Percentiles rank a stretch among this genome's conserved stretches.
These are phyloP conservation scores for Teleopsis dalmanni DNA, from an alignment of 1,140 invertebrate species.

Conservation along the genomic window DNA sequence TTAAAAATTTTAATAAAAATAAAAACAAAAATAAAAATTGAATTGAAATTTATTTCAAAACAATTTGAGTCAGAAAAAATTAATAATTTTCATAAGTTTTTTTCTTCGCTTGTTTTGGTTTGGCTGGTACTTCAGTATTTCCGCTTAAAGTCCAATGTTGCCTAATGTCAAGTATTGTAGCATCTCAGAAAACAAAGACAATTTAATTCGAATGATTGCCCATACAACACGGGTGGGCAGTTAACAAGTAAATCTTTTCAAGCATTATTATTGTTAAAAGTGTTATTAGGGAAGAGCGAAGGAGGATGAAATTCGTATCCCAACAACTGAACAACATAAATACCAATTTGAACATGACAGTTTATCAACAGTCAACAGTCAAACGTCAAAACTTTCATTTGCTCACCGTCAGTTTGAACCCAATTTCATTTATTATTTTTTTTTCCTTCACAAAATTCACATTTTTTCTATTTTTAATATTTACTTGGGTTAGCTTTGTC, in stretches of 20 bases:
- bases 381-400: constrained; percentile 9
- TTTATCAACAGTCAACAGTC: constrained; percentile 3
- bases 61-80: too few species aligned
- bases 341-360: constrained; percentile 6
- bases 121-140: too few species aligned
- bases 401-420: too few species aligned
- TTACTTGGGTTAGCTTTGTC: constrained; percentile 13
- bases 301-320: not conserved
- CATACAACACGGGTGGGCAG: constrained; percentile 8
- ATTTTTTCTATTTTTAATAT: not conserved
- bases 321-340: constrained; percentile 2
- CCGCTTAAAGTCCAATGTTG: too few species aligned
- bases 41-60: too few species aligned
- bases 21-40: too few species aligned
- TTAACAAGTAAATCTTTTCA: not conserved
- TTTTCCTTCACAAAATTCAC: not conserved
- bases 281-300: not conserved
- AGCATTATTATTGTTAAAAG: not conserved
- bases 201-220: too few species aligned
- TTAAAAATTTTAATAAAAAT: too few species aligned
- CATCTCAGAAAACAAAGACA: too few species aligned
- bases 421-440: constrained; percentile 25
- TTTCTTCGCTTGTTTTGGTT: too few species aligned
- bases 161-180: too few species aligned
- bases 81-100: too few species aligned